Evolutionary conservation across 2,113 vertebrate genomes (phyloP).

Genomic region (Paradoxurus hermaphroditus): DNA sequence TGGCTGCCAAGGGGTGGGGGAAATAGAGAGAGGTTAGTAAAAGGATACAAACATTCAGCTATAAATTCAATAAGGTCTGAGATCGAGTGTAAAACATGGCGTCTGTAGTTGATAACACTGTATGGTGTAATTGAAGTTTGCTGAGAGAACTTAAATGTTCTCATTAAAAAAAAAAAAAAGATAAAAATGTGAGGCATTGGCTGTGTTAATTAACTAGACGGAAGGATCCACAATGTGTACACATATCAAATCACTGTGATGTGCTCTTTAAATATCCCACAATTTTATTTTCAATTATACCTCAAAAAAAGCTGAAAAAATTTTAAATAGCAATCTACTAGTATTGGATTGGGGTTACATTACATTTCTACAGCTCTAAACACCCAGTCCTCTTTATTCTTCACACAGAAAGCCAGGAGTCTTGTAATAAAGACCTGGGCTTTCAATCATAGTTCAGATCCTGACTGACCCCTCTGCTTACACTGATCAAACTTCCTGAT

Average conservation of each 20-base stretch:
- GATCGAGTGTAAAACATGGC: background rate
- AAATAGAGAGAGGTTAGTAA: background rate
- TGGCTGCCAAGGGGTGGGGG: background rate
- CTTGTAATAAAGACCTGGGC: background rate
- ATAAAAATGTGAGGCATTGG: background rate
- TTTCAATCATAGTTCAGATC: background rate
- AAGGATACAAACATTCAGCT: background rate
- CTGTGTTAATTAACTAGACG: background rate
- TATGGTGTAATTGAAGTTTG: background rate
- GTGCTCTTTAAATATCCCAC: background rate
- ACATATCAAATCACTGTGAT: background rate
- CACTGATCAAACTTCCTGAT: background rate
- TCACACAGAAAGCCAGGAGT: background rate
- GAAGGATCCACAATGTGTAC: background rate
- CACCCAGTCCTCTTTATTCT: background rate
- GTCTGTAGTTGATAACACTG: background rate
- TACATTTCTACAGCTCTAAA: background rate
- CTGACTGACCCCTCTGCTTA: background rate
- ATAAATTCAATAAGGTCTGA: background rate
- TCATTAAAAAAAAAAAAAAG: background rate
- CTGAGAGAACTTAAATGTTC: background rate
- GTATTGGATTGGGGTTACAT: too few relatives aligned
- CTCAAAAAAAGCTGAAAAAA: background rate
- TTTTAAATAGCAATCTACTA: background rate
- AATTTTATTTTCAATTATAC: background rate